Base-by-base conservation (phyloP, 2,797 vertebrate genomes). In the Scleropages formosus region DNA sequence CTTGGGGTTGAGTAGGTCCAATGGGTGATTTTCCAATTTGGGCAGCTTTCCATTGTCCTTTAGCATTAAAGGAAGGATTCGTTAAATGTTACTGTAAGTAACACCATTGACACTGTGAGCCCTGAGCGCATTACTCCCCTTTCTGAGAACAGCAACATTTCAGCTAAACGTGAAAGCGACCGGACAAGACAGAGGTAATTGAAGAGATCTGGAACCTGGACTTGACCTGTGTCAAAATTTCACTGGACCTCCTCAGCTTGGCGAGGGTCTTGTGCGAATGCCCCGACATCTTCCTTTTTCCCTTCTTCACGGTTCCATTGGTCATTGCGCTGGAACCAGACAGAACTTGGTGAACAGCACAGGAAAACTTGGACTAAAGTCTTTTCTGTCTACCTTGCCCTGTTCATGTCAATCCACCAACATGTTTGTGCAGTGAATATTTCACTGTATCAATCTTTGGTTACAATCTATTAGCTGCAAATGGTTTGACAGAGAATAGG, bases 271-370 rank as follows among this genome's bases (percentile, higher is more conserved):
- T 95, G 83, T 94, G 91, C 78, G 93, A 93, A 80, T 91, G 91
- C 77, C 89, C 93, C 79, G 7, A 12, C 26, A 94, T 93, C 82
- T 96, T 98, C 92, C 94, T 94, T 89, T 95, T 97, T 86, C 91
- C 95, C 86, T 94, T 96, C 87, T 91, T 95, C 79, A 93, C 92
- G 83, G 92, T 88, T 84, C 95, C 95, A 85, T 98, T 99, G 79
- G 90, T 95, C 85, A 95, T 82, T 78, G 89, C 83, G 87, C 92
- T 95, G 84, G 85, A 90, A 87, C 51, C 27, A 47, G 8, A 59
- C 18, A 3, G 44, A 62, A 49, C 49, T 24, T 8, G 77, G 47
- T 11, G 22, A 24, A 49, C 24, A 26, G 31, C 31, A 39, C 31
- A 47, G 66, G 11, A 47, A 44, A 22, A 11, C 11, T 51, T 49